Evolutionary conservation across 2,888 invertebrate species (phyloP).

Genomic region (Drosophila colorata): DNA sequence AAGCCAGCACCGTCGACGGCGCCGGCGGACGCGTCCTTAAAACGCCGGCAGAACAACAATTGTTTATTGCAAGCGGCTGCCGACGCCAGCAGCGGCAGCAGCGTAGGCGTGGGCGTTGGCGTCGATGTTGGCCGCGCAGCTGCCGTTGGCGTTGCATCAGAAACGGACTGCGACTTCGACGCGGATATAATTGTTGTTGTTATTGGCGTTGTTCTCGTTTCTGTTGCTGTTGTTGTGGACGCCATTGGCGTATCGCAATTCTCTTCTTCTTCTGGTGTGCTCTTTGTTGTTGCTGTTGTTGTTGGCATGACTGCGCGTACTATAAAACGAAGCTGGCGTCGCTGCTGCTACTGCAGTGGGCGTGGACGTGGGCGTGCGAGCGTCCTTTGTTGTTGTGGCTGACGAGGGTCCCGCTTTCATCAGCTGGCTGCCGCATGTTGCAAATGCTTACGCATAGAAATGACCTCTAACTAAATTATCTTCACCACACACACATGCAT

Average conservation of each 20-base stretch:
- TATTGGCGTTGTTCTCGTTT: conserved; percentile 8
- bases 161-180: conserved; percentile 10
- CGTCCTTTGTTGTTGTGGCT: conserved; percentile 56
- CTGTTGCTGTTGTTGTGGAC: conserved; percentile 45
- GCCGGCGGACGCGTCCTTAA: conserved; percentile 69
- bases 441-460: conserved; percentile 65
- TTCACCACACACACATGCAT: conserved; percentile 38
- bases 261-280: conserved; percentile 44
- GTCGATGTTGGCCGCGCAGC: conserved; percentile 36
- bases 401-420: conserved; percentile 43
- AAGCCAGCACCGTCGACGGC: conserved; percentile 56
- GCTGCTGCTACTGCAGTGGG: conserved; percentile 41
- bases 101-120: conserved; percentile 60
- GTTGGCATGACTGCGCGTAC: conserved; percentile 69
- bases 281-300: conserved; percentile 59
- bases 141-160: conserved; percentile 21
- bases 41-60: conserved; percentile 81
- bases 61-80: conserved; percentile 73
- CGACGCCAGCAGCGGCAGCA: conserved; percentile 61
- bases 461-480: conserved; percentile 66
- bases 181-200: conserved; percentile 31
- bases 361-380: conserved; percentile 51
- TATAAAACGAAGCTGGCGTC: conserved; percentile 61
- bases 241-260: conserved; percentile 70
- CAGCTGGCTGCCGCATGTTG: conserved; percentile 70